These are phyloP conservation scores for Plectropomus leopardus DNA, from an alignment of 2,113 vertebrate species.

Conservation along the genomic window DNA sequence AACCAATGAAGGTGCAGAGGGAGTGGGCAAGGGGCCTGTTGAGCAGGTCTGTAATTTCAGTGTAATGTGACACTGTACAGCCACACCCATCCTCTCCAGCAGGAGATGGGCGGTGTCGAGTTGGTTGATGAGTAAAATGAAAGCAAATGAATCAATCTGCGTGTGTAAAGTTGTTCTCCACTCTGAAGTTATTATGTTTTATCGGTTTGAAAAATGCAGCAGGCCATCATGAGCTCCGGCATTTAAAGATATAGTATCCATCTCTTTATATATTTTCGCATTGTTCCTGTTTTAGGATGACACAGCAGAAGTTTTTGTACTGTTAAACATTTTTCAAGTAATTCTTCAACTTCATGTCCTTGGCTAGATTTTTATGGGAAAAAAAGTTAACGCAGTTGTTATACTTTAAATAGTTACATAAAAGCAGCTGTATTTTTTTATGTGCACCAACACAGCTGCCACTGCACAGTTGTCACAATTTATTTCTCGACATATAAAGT, in stretches of 20 bases:
- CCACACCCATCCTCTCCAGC: conserved; percentile 46
- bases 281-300: not conserved
- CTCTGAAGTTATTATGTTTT: not conserved
- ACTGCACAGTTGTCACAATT: not conserved
- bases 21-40: conserved; percentile 4
- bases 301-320: not conserved
- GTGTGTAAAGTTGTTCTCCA: not conserved
- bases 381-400: not conserved
- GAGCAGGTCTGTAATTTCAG: conserved; percentile 60
- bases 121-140: not conserved
- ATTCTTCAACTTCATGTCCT: not conserved
- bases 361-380: not conserved
- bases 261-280: not conserved
- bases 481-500: not conserved
- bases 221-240: not conserved
- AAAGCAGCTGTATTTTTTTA: not conserved
- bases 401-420: not conserved
- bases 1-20: conserved; percentile 53
- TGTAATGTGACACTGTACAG: conserved; percentile 63
- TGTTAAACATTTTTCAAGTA: not conserved
- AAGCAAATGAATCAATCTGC: not conserved
- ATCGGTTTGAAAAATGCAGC: not conserved
- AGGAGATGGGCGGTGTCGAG: not conserved
- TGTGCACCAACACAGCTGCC: not conserved
- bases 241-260: not conserved